phyloP scores from a whole-genome alignment of 1,140 invertebrate genomes.

The Drosophila leontia region DNA sequence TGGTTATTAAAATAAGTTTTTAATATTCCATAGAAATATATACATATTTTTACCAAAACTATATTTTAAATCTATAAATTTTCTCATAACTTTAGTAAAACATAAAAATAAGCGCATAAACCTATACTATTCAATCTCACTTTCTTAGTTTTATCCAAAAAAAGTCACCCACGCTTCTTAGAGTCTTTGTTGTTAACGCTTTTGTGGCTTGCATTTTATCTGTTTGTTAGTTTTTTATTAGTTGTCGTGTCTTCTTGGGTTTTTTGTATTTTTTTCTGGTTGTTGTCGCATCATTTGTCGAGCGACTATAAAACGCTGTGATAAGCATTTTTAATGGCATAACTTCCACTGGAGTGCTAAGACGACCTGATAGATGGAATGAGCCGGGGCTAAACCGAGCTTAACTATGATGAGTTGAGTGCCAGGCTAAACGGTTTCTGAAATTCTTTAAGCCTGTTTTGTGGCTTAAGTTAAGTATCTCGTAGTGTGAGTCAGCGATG shows the following conservation, averaged over 20 bases:
- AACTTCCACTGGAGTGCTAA: constrained; percentile 25
- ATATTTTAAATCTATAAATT: neutral
- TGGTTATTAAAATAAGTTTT: no score
- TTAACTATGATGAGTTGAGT: constrained; percentile 34
- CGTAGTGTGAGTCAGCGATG: constrained; percentile 42
- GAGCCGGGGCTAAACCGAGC: constrained; percentile 8
- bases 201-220: constrained; percentile 64
- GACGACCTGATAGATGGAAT: constrained; percentile 14
- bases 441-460: constrained; percentile 41
- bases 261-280: constrained; percentile 27
- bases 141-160: neutral
- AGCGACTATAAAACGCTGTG: constrained; percentile 53
- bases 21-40: neutral
- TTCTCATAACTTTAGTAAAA: neutral
- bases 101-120: constrained; percentile 9
- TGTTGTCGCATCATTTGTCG: constrained; percentile 59
- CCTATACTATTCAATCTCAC: neutral
- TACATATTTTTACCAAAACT: neutral
- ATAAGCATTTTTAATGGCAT: constrained; percentile 59
- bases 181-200: constrained; percentile 2
- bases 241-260: constrained; percentile 50
- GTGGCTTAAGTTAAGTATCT: constrained; percentile 9
- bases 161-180: constrained; percentile 25
- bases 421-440: constrained; percentile 40
- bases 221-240: constrained; percentile 65